Evolutionary conservation across 1,140 invertebrate genomes (phyloP), one percentile per base, ranked within the genome.

Genomic region (Heliconius hermathena): DNA sequence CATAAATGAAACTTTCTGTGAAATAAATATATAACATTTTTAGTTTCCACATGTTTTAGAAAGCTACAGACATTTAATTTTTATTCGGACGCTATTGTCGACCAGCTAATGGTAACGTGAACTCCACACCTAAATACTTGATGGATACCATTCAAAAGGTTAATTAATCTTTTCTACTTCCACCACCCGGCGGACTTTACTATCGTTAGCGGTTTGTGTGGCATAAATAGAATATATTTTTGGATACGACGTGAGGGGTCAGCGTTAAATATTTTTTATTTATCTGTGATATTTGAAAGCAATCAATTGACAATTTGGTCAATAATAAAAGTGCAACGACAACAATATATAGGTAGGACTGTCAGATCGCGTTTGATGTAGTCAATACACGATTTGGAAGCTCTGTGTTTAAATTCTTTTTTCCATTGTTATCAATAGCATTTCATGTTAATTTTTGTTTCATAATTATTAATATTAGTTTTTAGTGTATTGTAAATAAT

Each of bases 81-180:
- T 77, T 54, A 70, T 73, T 73, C 71, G 36, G n/a, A 60, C 52
- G n/a, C 71, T 49, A 36, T 77, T 77, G 71, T 73, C 38, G 29
- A 54, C 8, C 41, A 66, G 41, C 60, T 81, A 78, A 78, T 78
- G 73, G 80, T 41, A 33, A 73, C 49, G 49, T 74, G 60, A 26
- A 70, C 74, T 82, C 76, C 81, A 76, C 81, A 82, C 77, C 71
- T 82, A 79, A 82, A 82, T 78, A 79, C 81, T 82, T 82, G 77
- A 82, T 82, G 77, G 81, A 82, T 82, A 77, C 74, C 71, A 82
- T 79, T 82, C 81, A 79, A 33, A 38, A 60, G 74, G 74, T 71
- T 82, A 82, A 82, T 82, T 82, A 82, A 82, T 82, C 81, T 82
- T 82, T 79, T 57, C 52, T 60, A 75, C 72, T 81, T 78, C 77